Evolutionary conservation across 2,113 vertebrate species (phyloP).

Genomic region (Perca schrenkii): DNA sequence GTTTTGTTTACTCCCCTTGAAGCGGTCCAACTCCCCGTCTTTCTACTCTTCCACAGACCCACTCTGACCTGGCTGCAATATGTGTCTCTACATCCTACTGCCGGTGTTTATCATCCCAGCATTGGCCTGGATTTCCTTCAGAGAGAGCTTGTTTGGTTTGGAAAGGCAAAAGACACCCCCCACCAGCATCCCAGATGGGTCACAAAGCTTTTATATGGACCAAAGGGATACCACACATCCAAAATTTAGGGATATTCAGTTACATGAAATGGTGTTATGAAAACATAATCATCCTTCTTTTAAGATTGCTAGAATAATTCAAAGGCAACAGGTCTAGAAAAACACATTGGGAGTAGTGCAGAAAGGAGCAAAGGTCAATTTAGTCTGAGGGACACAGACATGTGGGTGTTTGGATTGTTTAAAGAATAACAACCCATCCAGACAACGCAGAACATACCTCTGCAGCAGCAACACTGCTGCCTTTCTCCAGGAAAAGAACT

Average conservation of each 20-base stretch:
- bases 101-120: slow-evolving; percentile 73
- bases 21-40: slow-evolving; percentile 34
- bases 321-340: slow-evolving; percentile 7
- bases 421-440: slow-evolving; percentile 55
- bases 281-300: slow-evolving; percentile 33
- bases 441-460: slow-evolving; percentile 29
- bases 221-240: slow-evolving; percentile 44
- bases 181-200: slow-evolving; percentile 72
- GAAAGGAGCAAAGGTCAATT: slow-evolving; percentile 52
- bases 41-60: slow-evolving; percentile 50
- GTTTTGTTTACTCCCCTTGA: slow-evolving; percentile 82
- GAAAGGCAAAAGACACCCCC: slow-evolving; percentile 71
- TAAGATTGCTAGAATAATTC: slow-evolving; percentile 2
- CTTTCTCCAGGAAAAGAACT: slow-evolving; percentile 27
- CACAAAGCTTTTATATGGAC: slow-evolving; percentile 47
- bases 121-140: slow-evolving; percentile 60
- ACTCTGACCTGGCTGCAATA: slow-evolving; percentile 67
- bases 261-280: slow-evolving; percentile 31
- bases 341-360: slow-evolving; percentile 29
- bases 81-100: slow-evolving; percentile 56
- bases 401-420: slow-evolving; percentile 44
- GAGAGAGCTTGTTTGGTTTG: slow-evolving; percentile 80
- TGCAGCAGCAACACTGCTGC: slow-evolving; percentile 28
- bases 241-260: slow-evolving; percentile 29
- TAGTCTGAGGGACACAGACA: slow-evolving; percentile 35